Percentiles rank a stretch among this genome's conserved stretches.
Conservation (phyloP, 2,113 vertebrate species). For the Bucco capensis region DNA sequence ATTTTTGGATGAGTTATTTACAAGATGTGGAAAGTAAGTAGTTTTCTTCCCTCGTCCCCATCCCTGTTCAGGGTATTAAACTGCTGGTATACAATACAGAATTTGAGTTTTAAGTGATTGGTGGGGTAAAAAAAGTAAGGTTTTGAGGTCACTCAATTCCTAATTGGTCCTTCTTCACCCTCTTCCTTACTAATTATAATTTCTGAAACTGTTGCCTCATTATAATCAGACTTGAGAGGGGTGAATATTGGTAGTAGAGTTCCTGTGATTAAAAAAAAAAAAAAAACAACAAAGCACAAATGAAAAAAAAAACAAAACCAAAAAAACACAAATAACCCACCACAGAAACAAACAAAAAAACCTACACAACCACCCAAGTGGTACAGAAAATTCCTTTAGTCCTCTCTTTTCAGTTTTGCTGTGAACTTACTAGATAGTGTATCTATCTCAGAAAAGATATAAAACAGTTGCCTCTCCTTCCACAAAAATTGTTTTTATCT, state of each 20-base stretch:
- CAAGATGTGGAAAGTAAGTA: conserved; percentile 84
- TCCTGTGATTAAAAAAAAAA: not conserved
- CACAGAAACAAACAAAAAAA: not conserved
- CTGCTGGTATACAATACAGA: not conserved
- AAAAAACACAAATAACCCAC: not conserved
- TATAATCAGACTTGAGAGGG: not conserved
- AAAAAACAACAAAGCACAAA: too few relatives aligned
- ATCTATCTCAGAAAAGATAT: not conserved
- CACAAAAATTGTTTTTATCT: not conserved
- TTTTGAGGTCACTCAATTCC: not conserved
- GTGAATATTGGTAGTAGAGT: not conserved
- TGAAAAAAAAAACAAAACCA: not conserved
- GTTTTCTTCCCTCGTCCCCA: not conserved
- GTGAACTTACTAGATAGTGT: not conserved
- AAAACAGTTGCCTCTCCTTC: not conserved
- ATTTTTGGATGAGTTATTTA: conserved; percentile 86
- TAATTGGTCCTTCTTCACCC: not conserved
- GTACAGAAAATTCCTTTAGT: not conserved
- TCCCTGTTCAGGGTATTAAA: not conserved
- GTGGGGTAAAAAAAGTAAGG: not conserved
- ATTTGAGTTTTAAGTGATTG: not conserved
- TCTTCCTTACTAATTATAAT: not conserved
- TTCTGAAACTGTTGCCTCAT: not conserved
- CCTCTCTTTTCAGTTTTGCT: not conserved
- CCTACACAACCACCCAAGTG: not conserved